Percentiles rank a stretch among this genome's conserved stretches.
Evolutionary conservation across 2,888 invertebrate species (phyloP).

Genomic region (Caenorhabditis panamensis): DNA sequence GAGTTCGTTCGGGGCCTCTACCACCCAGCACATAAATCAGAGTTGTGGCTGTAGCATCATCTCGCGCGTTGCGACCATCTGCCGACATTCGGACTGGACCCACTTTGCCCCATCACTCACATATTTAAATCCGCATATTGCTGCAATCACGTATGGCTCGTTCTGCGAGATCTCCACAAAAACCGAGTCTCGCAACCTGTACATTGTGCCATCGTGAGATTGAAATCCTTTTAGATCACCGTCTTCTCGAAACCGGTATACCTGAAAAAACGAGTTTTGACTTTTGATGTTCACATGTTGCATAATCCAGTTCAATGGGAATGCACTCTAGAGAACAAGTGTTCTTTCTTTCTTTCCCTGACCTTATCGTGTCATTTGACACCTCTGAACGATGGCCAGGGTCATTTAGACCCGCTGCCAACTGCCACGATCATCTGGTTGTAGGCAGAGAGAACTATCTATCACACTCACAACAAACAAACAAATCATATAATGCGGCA

Average conservation of each 20-base stretch:
- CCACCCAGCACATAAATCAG: constrained; percentile 19
- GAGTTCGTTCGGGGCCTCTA: not conserved
- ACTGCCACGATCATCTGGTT: constrained; percentile 26
- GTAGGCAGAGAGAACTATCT: constrained; percentile 4
- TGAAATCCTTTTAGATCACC: constrained; percentile 75
- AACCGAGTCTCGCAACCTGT: constrained; percentile 73
- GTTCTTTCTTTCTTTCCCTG: constrained; percentile 12
- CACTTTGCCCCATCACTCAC: constrained; percentile 63
- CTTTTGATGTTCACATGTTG: not conserved
- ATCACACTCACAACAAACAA: constrained; percentile 47
- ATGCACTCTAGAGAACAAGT: not conserved
- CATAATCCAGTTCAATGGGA: not conserved
- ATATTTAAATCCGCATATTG: constrained; percentile 74
- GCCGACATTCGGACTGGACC: constrained; percentile 25
- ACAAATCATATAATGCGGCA: constrained; percentile 57
- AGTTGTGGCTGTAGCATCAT: not conserved
- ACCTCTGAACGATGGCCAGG: constrained; percentile 12
- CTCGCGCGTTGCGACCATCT: constrained; percentile 28
- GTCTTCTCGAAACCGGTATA: constrained; percentile 71
- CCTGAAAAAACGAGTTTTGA: constrained; percentile 55
- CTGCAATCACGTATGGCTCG: constrained; percentile 75
- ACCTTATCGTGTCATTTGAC: constrained; percentile 27
- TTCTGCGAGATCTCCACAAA: constrained; percentile 69
- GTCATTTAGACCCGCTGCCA: constrained; percentile 29
- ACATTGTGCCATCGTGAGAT: constrained; percentile 73